These are phyloP conservation scores for Perca fluviatilis DNA, from an alignment of 2,113 vertebrate genomes.

Conservation along the genomic window DNA sequence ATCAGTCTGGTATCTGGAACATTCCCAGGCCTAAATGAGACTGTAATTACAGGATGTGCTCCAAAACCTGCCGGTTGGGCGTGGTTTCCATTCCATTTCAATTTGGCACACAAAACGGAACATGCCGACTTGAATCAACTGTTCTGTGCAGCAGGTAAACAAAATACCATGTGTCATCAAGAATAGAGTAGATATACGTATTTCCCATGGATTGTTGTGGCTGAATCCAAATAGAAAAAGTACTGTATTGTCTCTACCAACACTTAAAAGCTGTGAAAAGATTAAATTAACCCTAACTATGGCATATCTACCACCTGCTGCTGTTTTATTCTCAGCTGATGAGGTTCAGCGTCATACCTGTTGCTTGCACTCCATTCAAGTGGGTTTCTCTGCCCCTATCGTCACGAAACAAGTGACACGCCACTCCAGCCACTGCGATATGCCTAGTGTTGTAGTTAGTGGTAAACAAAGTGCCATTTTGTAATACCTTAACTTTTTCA, in stretches of 20 bases:
- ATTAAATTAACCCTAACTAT: background rate
- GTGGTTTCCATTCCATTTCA: background rate
- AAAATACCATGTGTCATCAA: constrained; percentile 1
- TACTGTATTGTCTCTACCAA: no score
- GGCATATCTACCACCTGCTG: no score
- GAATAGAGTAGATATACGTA: background rate
- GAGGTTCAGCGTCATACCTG: background rate
- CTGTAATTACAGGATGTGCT: background rate
- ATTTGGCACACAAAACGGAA: background rate
- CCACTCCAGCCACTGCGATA: background rate
- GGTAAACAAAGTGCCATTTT: background rate
- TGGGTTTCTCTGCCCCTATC: background rate
- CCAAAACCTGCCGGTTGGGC: background rate
- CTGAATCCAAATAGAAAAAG: background rate
- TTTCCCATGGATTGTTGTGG: background rate
- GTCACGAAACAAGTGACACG: background rate
- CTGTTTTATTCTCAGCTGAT: constrained; percentile 3
- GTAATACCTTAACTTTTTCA: no score
- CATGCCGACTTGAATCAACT: background rate
- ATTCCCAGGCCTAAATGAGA: constrained; percentile 25
- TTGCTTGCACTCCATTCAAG: background rate
- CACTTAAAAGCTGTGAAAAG: background rate
- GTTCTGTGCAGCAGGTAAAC: background rate
- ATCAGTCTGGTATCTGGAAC: constrained; percentile 10
- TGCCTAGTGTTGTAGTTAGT: background rate